Base-by-base conservation (phyloP, 2,113 vertebrate species). In the Planiliza haematocheilus region DNA sequence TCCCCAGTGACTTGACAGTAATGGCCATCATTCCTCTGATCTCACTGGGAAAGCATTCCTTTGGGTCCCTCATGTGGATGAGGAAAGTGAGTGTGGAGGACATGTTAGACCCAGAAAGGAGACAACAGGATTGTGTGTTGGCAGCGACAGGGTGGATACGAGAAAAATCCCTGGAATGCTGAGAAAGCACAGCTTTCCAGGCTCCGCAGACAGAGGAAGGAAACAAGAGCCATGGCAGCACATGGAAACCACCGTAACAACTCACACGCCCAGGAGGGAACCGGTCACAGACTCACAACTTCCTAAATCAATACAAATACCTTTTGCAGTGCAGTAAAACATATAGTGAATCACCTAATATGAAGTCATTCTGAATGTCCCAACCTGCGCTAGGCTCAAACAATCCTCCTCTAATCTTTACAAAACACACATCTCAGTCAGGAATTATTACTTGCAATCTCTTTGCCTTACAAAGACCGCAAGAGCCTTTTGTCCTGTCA, bases 141-240 rank as follows among this genome's bases (percentile, higher is more conserved):
- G 79, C 86, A 90, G 85, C 43, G 61, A 84, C 70, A 38, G 84
- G 76, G 85, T 86, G 85, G 84, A 82, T 66, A 78, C 63, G 66
- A 70, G 79, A 93, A 93, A 88, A 91, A 93, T 92, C 79, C 80
- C 77, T 87, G 90, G 93, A 94, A 94, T 93, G 90, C 84, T 82
- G 77, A 86, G 83, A 88, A 89, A 90, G 85, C 79, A 68, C 53
- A 67, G 77, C 70, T 78, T 74, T 84, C 70, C 82, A 68, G n/a
- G 61, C 79, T 62, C 3, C 52, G 13, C 53, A 75, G 79, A 76
- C 46, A 37, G 79, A 65, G 73, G 82, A 78, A 86, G 76, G 83
- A 89, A 82, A 74, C 61, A 36, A 69, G 57, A 34, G 66, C 20
- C 38, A 65, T 70, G 21, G 56, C 14, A 30, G 41, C 70, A 60